phyloP scores from a whole-genome alignment of 2,113 vertebrate genomes.

The Gavia stellata region DNA sequence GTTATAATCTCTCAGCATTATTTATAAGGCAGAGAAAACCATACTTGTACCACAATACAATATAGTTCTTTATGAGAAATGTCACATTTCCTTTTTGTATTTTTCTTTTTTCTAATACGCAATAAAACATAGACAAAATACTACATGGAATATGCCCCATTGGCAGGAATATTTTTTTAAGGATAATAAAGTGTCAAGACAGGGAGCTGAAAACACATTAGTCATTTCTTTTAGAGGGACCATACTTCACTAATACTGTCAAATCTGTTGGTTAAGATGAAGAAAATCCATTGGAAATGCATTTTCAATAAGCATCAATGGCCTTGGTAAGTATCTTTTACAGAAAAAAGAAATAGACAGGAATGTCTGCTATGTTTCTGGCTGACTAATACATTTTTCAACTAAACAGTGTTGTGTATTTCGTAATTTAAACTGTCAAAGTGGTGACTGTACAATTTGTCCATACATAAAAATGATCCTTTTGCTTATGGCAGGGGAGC shows the following conservation, averaged over 20 bases:
- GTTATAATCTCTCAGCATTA: not conserved
- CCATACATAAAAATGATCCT: not conserved
- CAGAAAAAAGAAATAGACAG: not conserved
- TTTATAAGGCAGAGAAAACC: not conserved
- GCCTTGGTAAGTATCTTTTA: not conserved
- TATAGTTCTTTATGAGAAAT: not conserved
- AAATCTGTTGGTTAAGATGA: not conserved
- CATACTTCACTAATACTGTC: not conserved
- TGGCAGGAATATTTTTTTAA: not conserved
- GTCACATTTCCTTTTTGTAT: not conserved
- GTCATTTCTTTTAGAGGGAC: not conserved
- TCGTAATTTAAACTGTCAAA: slow-evolving; percentile 9
- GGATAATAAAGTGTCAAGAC: not conserved
- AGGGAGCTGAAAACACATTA: not conserved
- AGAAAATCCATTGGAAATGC: slow-evolving; percentile 10
- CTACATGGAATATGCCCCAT: not conserved
- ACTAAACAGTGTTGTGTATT: not conserved
- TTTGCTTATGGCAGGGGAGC: not conserved
- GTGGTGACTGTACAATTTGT: not conserved
- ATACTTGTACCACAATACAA: not conserved
- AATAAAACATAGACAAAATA: slow-evolving; percentile 7
- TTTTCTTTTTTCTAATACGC: not conserved
- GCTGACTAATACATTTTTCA: not conserved
- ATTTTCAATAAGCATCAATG: slow-evolving; percentile 17
- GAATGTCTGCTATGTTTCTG: not conserved